A percentile compares a stretch with the other conserved stretches of the same genome.
Conservation (phyloP, 2,888 invertebrate species). For the Proisotoma minuta region DNA sequence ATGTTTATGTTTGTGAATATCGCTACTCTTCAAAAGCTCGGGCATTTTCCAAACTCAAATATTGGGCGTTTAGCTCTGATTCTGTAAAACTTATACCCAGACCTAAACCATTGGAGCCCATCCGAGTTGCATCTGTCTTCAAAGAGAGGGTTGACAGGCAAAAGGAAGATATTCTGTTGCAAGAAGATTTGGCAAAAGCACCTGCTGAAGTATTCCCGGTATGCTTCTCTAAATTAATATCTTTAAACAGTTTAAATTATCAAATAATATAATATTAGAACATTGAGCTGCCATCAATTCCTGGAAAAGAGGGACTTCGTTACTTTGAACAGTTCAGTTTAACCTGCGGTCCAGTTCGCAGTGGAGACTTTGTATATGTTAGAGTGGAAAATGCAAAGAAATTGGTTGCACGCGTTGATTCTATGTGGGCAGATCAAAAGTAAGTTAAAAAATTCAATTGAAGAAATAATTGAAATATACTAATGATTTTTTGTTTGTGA, state of each 20-base stretch:
- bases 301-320: constrained; percentile 69
- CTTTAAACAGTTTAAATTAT: neutral
- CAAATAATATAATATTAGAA: constrained; percentile 62
- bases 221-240: constrained; percentile 49
- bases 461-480: neutral
- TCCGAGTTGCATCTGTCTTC: constrained; percentile 86
- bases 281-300: constrained; percentile 65
- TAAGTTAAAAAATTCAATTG: neutral
- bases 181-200: constrained; percentile 70
- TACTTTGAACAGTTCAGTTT: constrained; percentile 93
- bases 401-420: constrained; percentile 86
- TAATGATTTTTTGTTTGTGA: constrained; percentile 40
- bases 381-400: constrained; percentile 85
- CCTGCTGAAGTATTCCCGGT: constrained; percentile 82
- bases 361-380: constrained; percentile 92
- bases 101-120: constrained; percentile 72
- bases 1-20: constrained; percentile 95
- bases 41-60: constrained; percentile 88
- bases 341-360: constrained; percentile 74
- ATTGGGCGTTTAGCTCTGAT: constrained; percentile 56
- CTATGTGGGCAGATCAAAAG: constrained; percentile 78
- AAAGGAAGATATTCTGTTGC: constrained; percentile 78
- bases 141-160: constrained; percentile 84
- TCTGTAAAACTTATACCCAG: constrained; percentile 60
- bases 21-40: constrained; percentile 80